A percentile compares a stretch with the other conserved stretches of the same genome.
These are phyloP conservation scores for Podotricha telesiphe DNA, from an alignment of 2,888 invertebrate species.

Conservation along the genomic window DNA sequence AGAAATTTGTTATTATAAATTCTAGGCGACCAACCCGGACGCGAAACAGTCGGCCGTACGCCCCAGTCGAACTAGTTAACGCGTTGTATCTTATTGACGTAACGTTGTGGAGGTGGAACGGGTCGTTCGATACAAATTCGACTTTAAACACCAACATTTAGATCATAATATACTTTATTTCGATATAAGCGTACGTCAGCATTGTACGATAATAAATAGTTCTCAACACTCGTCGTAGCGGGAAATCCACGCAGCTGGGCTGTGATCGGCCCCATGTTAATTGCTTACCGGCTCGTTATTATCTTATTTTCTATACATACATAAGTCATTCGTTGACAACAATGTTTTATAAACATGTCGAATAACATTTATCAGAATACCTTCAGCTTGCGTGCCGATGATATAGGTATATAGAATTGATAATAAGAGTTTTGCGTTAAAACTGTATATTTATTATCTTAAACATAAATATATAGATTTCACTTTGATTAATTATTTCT, in stretches of 20 bases:
- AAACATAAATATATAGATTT: slow-evolving; percentile 15
- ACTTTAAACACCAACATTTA: slow-evolving; percentile 59
- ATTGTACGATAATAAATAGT: slow-evolving; percentile 79
- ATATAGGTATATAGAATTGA: background rate
- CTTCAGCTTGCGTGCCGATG: background rate
- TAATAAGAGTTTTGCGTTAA: background rate
- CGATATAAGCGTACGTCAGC: slow-evolving; percentile 68
- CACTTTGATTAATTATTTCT: background rate
- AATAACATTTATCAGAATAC: slow-evolving; percentile 26
- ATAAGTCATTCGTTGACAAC: slow-evolving; percentile 34
- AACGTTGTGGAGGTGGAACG: slow-evolving; percentile 72
- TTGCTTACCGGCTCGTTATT: slow-evolving; percentile 69
- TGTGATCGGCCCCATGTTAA: slow-evolving; percentile 77
- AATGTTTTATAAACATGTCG: slow-evolving; percentile 31
- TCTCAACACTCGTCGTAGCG: slow-evolving; percentile 78
- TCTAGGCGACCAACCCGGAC: slow-evolving; percentile 77
- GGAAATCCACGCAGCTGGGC: slow-evolving; percentile 80
- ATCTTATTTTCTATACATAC: slow-evolving; percentile 54
- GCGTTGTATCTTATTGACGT: slow-evolving; percentile 81
- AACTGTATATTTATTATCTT: background rate
- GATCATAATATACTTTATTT: slow-evolving; percentile 57
- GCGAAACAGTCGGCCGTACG: slow-evolving; percentile 70
- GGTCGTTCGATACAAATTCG: slow-evolving; percentile 62
- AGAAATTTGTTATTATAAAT: slow-evolving; percentile 55
- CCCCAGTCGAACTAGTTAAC: slow-evolving; percentile 75